Base-by-base conservation (phyloP, 2,888 invertebrate genomes). In the Crossocerus cetratus region DNA sequence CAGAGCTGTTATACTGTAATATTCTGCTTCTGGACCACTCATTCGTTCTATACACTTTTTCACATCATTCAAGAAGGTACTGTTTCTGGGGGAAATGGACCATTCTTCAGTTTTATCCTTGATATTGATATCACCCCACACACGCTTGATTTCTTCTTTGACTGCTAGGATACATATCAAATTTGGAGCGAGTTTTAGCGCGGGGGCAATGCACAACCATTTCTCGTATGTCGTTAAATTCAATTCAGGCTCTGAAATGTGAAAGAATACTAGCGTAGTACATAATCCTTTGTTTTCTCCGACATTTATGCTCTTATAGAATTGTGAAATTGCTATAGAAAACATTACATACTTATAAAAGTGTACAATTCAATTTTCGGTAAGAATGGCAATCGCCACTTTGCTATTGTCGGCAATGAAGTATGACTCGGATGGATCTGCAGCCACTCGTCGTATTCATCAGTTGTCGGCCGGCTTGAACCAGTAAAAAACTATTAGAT, bases 371-470 rank as follows among this genome's bases (percentile, higher is more conserved):
- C 89, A 45, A 90, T 84, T 72, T 88, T 83, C 0, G 86, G 86
- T 43, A 90, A 85, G 76, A 90, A 92, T 0, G 93, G 92, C 44
- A 93, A 85, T 66, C 93, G 86, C 85, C 90, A 92, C 73, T 92
- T 86, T 0, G 92, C 83, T 69, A 91, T 90, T 42, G 82, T 67
- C n/a, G 90, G 92, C 16, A 93, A 79, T 3, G 88, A 84, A 72
- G 91, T 91, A 43, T 91, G 87, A 32, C 88, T 87, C 62, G 89
- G 90, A 57, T 86, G 89, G 44, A 89, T 85, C 3, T 91, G 89
- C 62, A 88, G 89, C 92, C 92, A 93, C 64, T 90, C 88, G 72
- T 92, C 91, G 16, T 84, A 83, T 87, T 93, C 93, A 8, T 84
- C 82, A 74, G 89, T 85, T 54, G 89, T 88, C 13, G 92, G 91